A percentile compares a stretch with the other conserved stretches of the same genome.
Evolutionary conservation across 1,140 invertebrate species (phyloP).

Genomic region (Hormaphis cornu): DNA sequence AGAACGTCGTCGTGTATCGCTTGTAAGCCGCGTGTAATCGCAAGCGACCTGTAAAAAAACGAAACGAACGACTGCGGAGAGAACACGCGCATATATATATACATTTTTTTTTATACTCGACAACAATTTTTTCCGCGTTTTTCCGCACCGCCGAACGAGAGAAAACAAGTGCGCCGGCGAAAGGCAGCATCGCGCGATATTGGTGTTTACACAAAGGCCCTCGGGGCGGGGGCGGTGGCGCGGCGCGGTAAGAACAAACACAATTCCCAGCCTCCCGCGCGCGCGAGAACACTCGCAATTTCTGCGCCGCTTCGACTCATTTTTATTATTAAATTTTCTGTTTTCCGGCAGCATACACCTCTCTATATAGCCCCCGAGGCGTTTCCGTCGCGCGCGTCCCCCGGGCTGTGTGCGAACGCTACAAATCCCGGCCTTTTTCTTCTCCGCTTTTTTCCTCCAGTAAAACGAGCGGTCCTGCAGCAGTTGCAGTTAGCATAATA

Average conservation of each 20-base stretch:
- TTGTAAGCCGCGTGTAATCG: too few species aligned
- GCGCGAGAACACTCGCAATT: too few species aligned
- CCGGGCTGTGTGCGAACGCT: not conserved
- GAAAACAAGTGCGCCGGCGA: not conserved
- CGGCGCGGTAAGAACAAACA: constrained; percentile 31
- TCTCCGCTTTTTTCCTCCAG: too few species aligned
- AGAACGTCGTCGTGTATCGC: too few species aligned
- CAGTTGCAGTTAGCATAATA: too few species aligned
- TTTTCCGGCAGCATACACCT: not conserved
- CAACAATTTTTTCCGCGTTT: constrained; percentile 21
- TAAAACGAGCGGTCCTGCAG: too few species aligned
- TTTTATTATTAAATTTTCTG: constrained; percentile 32
- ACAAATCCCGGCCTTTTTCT: constrained; percentile 4
- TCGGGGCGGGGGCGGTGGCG: not conserved
- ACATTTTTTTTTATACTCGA: not conserved
- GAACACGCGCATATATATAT: too few species aligned
- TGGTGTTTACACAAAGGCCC: constrained; percentile 28
- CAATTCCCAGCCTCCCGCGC: constrained; percentile 15
- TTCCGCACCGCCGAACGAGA: constrained; percentile 18
- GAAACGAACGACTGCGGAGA: too few species aligned
- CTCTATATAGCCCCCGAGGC: not conserved
- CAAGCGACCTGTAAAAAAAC: not conserved
- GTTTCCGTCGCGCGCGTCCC: not conserved
- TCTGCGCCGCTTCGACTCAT: constrained; percentile 25
- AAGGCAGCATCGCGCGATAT: constrained; percentile 4